Evolutionary conservation across 2,888 invertebrate species (phyloP).

Genomic region (Acleris sparsana): DNA sequence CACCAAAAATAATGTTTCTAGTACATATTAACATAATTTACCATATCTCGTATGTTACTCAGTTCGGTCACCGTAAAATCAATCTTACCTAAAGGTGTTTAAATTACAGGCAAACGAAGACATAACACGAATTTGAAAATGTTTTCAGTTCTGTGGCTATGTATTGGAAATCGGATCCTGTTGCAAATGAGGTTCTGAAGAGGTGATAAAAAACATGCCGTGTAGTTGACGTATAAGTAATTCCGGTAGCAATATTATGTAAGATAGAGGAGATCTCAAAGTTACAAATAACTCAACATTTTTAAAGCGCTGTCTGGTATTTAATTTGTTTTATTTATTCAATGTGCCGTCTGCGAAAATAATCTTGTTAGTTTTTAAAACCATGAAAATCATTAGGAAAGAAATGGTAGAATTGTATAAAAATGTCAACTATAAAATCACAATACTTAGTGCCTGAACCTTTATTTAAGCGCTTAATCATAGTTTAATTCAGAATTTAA

Average conservation of each 20-base stretch:
- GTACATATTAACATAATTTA: not conserved
- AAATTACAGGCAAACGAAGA: not conserved
- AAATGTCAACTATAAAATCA: too few relatives aligned
- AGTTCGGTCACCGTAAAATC: not conserved
- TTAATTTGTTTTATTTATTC: too few relatives aligned
- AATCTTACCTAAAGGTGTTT: not conserved
- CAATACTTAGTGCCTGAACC: too few relatives aligned
- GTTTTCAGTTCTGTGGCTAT: not conserved
- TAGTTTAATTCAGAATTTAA: too few relatives aligned
- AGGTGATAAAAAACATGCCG: slow-evolving; percentile 8
- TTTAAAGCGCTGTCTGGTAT: too few relatives aligned
- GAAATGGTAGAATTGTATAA: too few relatives aligned
- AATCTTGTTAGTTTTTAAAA: too few relatives aligned
- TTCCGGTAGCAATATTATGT: not conserved
- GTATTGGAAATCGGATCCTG: not conserved
- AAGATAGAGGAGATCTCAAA: too few relatives aligned
- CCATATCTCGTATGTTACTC: not conserved
- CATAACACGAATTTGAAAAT: not conserved
- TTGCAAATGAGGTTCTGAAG: slow-evolving; percentile 9
- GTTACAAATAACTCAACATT: too few relatives aligned
- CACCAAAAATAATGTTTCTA: not conserved
- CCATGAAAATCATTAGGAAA: too few relatives aligned
- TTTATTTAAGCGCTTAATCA: too few relatives aligned
- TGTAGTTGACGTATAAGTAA: not conserved
- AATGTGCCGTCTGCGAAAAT: too few relatives aligned